These are phyloP conservation scores for Cathartes aura DNA, from an alignment of 2,113 vertebrate species.

Conservation along the genomic window DNA sequence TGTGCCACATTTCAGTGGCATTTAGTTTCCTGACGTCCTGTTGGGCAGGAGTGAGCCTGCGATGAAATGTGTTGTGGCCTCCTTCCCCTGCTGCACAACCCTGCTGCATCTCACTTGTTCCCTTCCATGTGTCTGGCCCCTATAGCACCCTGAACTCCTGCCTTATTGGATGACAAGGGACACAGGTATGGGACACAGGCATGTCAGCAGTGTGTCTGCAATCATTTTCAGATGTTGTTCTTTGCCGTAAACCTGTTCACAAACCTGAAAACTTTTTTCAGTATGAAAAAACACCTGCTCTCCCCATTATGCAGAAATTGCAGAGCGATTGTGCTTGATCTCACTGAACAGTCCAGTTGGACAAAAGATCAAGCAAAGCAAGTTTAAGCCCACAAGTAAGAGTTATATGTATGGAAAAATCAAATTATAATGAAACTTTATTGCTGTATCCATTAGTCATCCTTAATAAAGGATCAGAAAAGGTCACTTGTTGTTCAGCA, in stretches of 20 bases:
- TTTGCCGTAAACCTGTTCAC: neutral
- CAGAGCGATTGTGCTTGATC: neutral
- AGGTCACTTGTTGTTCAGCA: conserved; percentile 61
- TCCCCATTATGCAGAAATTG: neutral
- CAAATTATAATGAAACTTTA: conserved; percentile 55
- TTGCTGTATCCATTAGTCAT: conserved; percentile 63
- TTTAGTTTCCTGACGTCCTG: neutral
- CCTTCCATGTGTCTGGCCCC: neutral
- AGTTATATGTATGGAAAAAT: neutral
- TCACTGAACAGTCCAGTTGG: neutral
- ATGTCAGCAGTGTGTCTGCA: neutral
- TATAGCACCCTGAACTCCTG: neutral
- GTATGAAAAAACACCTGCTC: neutral
- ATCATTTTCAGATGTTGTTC: neutral
- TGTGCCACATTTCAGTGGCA: neutral
- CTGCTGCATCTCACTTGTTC: neutral
- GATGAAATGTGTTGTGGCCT: neutral
- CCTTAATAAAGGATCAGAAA: conserved; percentile 53
- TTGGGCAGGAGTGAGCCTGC: neutral
- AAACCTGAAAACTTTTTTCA: neutral
- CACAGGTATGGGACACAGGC: accelerated
- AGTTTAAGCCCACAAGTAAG: neutral
- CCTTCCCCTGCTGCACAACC: neutral
- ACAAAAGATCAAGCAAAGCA: neutral
- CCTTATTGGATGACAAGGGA: neutral